phyloP scores from a whole-genome alignment of 2,113 vertebrate genomes.

The Vulpes ferrilata region DNA sequence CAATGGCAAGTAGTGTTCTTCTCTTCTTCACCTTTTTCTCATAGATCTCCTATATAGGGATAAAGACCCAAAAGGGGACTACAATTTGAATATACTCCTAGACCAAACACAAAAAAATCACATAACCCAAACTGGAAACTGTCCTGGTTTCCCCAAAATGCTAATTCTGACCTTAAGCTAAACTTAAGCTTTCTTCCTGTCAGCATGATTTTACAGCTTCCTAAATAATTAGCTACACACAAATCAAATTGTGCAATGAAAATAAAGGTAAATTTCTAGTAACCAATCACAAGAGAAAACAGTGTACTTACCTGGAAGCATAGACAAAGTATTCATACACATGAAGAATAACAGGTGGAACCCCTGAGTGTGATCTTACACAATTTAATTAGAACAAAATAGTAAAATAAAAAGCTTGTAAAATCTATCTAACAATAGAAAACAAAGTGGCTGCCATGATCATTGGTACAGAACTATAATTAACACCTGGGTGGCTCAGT shows the following conservation, averaged over 20 bases:
- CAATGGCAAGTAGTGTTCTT: not conserved
- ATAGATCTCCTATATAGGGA: not conserved
- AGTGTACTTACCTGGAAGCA: no score
- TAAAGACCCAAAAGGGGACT: not conserved
- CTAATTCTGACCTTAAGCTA: not conserved
- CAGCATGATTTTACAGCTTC: not conserved
- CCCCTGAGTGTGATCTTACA: not conserved
- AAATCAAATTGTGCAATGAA: not conserved
- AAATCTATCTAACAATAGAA: not conserved
- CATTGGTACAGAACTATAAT: not conserved
- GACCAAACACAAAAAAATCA: not conserved
- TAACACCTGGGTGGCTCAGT: not conserved
- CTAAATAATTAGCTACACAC: not conserved
- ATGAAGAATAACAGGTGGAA: no score
- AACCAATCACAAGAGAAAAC: not conserved
- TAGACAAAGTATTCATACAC: not conserved
- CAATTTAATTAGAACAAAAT: not conserved
- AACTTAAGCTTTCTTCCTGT: not conserved
- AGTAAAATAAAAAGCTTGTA: not conserved
- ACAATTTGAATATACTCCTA: not conserved
- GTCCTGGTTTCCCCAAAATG: not conserved
- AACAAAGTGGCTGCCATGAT: not conserved
- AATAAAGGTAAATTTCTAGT: not conserved
- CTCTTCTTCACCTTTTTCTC: not conserved
- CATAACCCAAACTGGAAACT: not conserved